Evolutionary conservation across 1,140 invertebrate genomes (phyloP).

Genomic region (Melipona quadrifasciata): DNA sequence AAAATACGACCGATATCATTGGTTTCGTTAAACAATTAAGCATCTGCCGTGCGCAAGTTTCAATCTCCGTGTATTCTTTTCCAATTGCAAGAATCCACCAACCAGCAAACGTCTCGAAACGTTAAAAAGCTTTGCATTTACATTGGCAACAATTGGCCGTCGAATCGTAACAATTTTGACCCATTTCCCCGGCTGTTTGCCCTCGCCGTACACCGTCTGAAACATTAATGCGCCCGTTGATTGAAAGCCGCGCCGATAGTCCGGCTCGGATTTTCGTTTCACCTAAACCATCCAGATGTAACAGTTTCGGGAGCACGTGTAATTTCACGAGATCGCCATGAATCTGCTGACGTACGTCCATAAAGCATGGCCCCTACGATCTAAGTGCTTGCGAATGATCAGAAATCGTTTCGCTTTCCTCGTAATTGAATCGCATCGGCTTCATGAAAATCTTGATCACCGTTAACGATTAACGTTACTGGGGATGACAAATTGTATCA

Average conservation of each 20-base stretch:
- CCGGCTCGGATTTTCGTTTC: conserved; percentile 16
- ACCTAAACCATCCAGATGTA: not conserved
- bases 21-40: not conserved
- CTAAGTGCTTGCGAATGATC: not conserved
- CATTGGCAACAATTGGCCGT: not conserved
- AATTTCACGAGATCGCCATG: conserved; percentile 6
- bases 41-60: not conserved
- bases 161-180: conserved; percentile 12
- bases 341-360: conserved; percentile 11
- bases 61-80: not conserved
- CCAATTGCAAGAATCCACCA: not conserved
- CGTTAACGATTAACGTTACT: not conserved
- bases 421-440: not conserved
- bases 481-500: not conserved
- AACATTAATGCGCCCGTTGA: conserved; percentile 56
- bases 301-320: not conserved
- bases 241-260: conserved; percentile 42
- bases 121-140: conserved; percentile 1
- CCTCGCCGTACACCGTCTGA: not conserved
- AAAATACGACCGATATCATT: not conserved
- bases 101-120: not conserved
- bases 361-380: not conserved
- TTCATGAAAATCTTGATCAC: not conserved
- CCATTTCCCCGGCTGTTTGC: not conserved
- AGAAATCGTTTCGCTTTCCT: not conserved